Percentiles rank a stretch among this genome's conserved stretches.
These are phyloP conservation scores for Crotophaga sulcirostris DNA, from an alignment of 2,113 vertebrate species.

Conservation along the genomic window DNA sequence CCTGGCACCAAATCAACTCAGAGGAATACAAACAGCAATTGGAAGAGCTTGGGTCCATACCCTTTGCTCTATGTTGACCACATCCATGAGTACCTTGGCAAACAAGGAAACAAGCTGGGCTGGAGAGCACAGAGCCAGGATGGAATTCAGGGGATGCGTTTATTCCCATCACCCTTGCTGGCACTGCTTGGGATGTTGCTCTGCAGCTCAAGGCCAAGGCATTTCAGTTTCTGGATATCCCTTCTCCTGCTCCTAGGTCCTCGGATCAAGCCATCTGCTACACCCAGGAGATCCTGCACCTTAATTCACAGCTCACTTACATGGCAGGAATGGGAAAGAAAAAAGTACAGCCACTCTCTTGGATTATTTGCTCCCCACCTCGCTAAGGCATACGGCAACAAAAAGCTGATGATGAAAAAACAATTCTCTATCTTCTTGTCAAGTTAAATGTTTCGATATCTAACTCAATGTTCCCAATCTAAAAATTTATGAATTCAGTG, in stretches of 20 bases:
- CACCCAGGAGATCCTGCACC: neutral
- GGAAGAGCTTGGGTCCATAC: neutral
- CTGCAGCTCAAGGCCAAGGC: neutral
- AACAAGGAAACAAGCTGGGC: neutral
- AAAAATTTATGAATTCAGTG: conserved; percentile 65
- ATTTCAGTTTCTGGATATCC: neutral
- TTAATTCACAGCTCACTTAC: rapidly evolving
- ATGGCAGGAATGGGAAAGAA: neutral
- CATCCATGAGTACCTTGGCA: neutral
- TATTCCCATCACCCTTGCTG: neutral
- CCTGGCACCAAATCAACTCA: neutral
- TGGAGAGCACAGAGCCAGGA: neutral
- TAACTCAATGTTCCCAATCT: conserved; percentile 54
- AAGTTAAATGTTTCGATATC: conserved; percentile 64
- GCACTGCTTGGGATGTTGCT: neutral
- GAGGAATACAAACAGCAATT: rapidly evolving
- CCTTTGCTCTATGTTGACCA: neutral
- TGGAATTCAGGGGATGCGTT: neutral
- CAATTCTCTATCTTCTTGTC: conserved; percentile 66
- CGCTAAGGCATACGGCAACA: neutral
- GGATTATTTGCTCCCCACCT: conserved; percentile 1
- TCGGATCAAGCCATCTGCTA: rapidly evolving
- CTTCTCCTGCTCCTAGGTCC: neutral
- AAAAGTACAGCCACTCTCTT: neutral
- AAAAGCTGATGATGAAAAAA: conserved; percentile 54